Evolutionary conservation across 2,888 invertebrate genomes (phyloP).

Genomic region (Cephus pulcher): DNA sequence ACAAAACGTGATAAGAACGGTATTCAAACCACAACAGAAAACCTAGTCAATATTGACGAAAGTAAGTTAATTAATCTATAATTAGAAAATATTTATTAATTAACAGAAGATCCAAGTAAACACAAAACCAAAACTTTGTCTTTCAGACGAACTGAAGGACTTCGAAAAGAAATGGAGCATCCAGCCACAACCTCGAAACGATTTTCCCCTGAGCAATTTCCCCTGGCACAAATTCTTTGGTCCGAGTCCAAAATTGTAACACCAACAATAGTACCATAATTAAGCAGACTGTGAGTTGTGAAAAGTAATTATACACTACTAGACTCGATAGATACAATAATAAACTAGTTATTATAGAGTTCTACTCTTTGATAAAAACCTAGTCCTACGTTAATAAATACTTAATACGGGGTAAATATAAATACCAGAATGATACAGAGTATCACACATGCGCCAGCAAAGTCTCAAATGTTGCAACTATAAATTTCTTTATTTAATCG

Average conservation of each 20-base stretch:
- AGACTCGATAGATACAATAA: background rate
- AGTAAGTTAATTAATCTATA: slow-evolving; percentile 39
- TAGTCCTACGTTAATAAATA: background rate
- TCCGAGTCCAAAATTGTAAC: slow-evolving; percentile 52
- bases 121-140: background rate
- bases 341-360: background rate
- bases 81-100: background rate
- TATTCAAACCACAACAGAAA: slow-evolving; percentile 52
- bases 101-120: background rate
- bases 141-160: slow-evolving; percentile 47
- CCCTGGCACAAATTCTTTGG: slow-evolving; percentile 58
- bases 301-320: background rate
- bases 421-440: background rate
- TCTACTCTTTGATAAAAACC: background rate
- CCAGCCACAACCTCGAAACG: slow-evolving; percentile 13
- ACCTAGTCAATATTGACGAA: slow-evolving; percentile 55
- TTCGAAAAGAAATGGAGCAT: slow-evolving; percentile 43
- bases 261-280: background rate
- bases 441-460: background rate
- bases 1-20: slow-evolving; percentile 56
- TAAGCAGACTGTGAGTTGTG: background rate
- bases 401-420: background rate
- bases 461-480: slow-evolving; percentile 25
- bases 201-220: slow-evolving; percentile 28
- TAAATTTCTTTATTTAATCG: slow-evolving; percentile 51